Evolutionary conservation across 2,888 invertebrate species (phyloP).

Genomic region (Drosophila buzzatii): DNA sequence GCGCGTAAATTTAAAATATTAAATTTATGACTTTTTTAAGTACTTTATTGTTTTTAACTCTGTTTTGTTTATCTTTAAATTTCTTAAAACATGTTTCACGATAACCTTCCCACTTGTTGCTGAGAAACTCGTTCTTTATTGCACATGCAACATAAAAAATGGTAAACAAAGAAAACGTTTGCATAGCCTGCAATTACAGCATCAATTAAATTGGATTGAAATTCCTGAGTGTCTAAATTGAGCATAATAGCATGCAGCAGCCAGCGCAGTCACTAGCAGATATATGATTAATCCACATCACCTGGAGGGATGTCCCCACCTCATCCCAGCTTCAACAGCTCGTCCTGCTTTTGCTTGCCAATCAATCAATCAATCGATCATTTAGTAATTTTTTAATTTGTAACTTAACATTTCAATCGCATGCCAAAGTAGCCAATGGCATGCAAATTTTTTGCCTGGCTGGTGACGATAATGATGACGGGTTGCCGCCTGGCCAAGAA

Average conservation of each 20-base stretch:
- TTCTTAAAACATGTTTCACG: background rate
- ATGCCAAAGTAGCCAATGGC: conserved; percentile 28
- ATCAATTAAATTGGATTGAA: conserved; percentile 52
- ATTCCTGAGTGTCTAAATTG: conserved; percentile 59
- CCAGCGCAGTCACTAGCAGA: background rate
- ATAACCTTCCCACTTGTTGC: background rate
- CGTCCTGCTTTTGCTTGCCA: conserved; percentile 6
- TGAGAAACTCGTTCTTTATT: conserved; percentile 27
- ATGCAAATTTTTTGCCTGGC: conserved; percentile 38
- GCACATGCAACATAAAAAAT: background rate
- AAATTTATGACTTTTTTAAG: no score
- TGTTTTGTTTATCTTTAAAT: background rate
- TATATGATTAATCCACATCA: conserved; percentile 42
- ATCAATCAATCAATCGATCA: conserved; percentile 52
- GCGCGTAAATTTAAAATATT: conserved; percentile 18
- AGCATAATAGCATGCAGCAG: conserved; percentile 37
- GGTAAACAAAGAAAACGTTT: conserved; percentile 17
- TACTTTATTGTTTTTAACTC: background rate
- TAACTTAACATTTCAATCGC: conserved; percentile 64
- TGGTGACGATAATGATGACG: conserved; percentile 49
- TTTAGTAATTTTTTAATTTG: conserved; percentile 46
- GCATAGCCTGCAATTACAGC: conserved; percentile 37
- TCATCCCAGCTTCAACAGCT: background rate
- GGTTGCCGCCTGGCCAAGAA: conserved; percentile 32
- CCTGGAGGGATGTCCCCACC: background rate